Base-by-base conservation (phyloP, 2,113 vertebrate genomes). In the Rhodinocichla rosea region DNA sequence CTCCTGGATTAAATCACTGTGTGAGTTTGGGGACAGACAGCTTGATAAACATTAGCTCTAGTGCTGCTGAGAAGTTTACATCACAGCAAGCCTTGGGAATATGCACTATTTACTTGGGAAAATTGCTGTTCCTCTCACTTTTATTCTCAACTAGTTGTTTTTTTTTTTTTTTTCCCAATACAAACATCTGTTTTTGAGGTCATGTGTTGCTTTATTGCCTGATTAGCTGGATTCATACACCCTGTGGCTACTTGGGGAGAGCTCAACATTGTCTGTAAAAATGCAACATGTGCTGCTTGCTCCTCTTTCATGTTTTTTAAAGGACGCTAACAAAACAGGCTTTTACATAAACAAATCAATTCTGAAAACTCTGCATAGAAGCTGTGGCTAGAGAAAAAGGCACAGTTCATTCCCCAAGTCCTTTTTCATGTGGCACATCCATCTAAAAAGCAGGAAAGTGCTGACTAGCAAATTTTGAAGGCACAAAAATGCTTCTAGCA, bases 171-270 rank as follows among this genome's bases (percentile, higher is more conserved):
- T 69, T 26, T 17, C 17, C 35, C 69, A 63, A 15, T 64, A 33
- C 86, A 94, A 81, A 85, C 93, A 96, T 97, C 95, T 97, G 97
- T 64, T 97, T 97, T 82, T 22, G 47, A 89, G 92, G 88, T 80
- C 77, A 90, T 19, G 8, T 28, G 28, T 45, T 7, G 28, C 90
- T 95, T 96, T 83, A 47, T 78, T 84, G 63, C 62, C 17, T 76
- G 89, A 92, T 49, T 67, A 96, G 80, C 70, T 13, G 73, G 79
- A 95, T 91, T 94, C 90, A 76, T 95, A 96, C 84, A 74, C 86
- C 91, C 89, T 33, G 65, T 95, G 89, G 95, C 90, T 68, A 62
- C 40, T 65, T 24, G 53, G 77, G 64, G n/a, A 89, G 77, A 47
- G 53, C 52, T 75, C 89, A 81, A 78, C 62, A 65, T 68, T 80